These are phyloP conservation scores for Teleopsis dalmanni DNA, from an alignment of 1,140 invertebrate genomes.

Conservation along the genomic window DNA sequence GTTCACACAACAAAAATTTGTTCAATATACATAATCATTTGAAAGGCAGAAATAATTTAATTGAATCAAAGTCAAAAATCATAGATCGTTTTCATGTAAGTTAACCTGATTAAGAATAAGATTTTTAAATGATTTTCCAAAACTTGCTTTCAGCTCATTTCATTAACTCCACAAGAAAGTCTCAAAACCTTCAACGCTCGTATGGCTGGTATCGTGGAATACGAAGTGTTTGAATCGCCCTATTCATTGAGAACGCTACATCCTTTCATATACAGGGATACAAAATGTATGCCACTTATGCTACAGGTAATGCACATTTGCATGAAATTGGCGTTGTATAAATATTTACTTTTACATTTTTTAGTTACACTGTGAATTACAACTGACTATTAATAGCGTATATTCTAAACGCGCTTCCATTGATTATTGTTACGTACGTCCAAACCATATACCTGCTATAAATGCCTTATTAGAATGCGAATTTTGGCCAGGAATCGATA, in stretches of 20 bases:
- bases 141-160: slow-evolving; percentile 16
- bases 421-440: slow-evolving; percentile 81
- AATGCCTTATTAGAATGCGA: slow-evolving; percentile 73
- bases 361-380: slow-evolving; percentile 34
- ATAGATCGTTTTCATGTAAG: slow-evolving; percentile 45
- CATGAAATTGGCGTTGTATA: slow-evolving; percentile 30
- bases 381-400: slow-evolving; percentile 33
- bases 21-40: slow-evolving; percentile 51
- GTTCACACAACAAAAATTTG: slow-evolving; percentile 50
- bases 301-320: slow-evolving; percentile 28
- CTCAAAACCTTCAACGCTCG: slow-evolving; percentile 28
- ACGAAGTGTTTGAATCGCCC: slow-evolving; percentile 39
- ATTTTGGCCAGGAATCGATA: slow-evolving; percentile 87
- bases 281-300: slow-evolving; percentile 27
- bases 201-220: slow-evolving; percentile 24
- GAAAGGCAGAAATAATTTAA: slow-evolving; percentile 14
- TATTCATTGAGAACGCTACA: slow-evolving; percentile 35
- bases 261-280: slow-evolving; percentile 38
- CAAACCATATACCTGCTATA: slow-evolving; percentile 79
- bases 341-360: slow-evolving; percentile 4
- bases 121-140: not conserved
- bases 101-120: not conserved
- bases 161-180: slow-evolving; percentile 16
- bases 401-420: slow-evolving; percentile 49
- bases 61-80: slow-evolving; percentile 29